Conservation (phyloP, 2,888 invertebrate species). For the Sepiola atlantica region DNA sequence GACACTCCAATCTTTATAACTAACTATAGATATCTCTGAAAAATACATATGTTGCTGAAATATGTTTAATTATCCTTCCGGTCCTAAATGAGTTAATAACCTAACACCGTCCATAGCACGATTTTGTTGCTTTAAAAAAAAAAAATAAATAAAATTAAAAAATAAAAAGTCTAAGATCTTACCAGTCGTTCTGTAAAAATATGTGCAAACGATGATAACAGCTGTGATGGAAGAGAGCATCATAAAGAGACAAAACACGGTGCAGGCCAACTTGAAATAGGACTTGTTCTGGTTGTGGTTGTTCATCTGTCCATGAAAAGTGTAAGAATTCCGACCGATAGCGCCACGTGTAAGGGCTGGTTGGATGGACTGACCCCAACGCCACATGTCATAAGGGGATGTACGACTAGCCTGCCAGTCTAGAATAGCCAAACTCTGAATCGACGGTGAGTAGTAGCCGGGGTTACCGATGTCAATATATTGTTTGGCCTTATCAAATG, state of each 20-base stretch:
- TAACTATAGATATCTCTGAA: too few relatives aligned
- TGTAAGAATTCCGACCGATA: neutral
- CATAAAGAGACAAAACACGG: slow-evolving; percentile 36
- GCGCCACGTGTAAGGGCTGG: neutral
- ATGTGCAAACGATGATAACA: slow-evolving; percentile 10
- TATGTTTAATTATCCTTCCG: too few relatives aligned
- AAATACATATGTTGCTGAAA: too few relatives aligned
- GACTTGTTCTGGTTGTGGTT: neutral
- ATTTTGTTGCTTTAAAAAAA: too few relatives aligned
- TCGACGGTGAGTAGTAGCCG: slow-evolving; percentile 35
- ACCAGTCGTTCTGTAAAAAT: slow-evolving; percentile 44
- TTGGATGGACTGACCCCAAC: neutral
- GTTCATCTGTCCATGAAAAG: neutral
- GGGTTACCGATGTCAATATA: slow-evolving; percentile 36
- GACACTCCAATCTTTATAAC: too few relatives aligned
- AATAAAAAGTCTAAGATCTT: neutral
- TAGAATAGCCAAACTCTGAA: slow-evolving; percentile 32
- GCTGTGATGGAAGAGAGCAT: neutral
- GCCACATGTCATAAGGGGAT: slow-evolving; percentile 41
- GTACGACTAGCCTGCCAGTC: slow-evolving; percentile 39
- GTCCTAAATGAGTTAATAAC: too few relatives aligned
- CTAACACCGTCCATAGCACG: too few relatives aligned
- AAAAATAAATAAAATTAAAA: too few relatives aligned
- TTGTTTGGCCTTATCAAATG: slow-evolving; percentile 35
- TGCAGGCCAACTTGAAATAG: slow-evolving; percentile 20